Conservation (phyloP, 2,888 invertebrate species). For the Autographa gamma region DNA sequence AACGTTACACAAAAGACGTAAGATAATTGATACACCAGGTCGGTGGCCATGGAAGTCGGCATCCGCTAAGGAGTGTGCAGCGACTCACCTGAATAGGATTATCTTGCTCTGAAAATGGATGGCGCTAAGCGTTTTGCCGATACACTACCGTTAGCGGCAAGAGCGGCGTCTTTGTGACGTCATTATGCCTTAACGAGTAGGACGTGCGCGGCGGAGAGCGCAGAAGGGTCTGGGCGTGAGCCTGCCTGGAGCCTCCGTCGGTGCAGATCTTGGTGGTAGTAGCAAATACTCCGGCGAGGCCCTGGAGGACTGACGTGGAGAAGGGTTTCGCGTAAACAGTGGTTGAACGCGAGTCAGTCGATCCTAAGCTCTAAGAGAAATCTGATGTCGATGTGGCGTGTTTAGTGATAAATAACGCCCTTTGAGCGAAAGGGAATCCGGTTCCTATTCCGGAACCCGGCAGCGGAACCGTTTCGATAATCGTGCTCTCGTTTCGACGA, state of each 20-base stretch:
- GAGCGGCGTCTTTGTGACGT: constrained; percentile 62
- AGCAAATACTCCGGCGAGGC: constrained; percentile 91
- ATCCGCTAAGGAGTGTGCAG: constrained; percentile 74
- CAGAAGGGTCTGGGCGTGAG: constrained; percentile 89
- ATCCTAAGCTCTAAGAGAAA: constrained; percentile 89
- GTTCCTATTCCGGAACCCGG: constrained; percentile 90
- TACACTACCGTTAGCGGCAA: constrained; percentile 83
- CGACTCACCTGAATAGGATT: constrained; percentile 89
- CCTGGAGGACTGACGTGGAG: constrained; percentile 89
- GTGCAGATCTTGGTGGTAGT: constrained; percentile 92
- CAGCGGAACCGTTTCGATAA: constrained; percentile 84
- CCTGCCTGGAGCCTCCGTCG: constrained; percentile 86
- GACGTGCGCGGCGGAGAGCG: constrained; percentile 83
- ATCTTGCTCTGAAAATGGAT: constrained; percentile 89
- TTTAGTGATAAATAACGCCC: constrained; percentile 73
- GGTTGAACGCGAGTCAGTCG: constrained; percentile 89
- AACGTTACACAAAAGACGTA: constrained; percentile 82
- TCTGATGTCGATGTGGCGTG: constrained; percentile 79
- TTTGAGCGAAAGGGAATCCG: constrained; percentile 87
- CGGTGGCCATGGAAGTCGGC: constrained; percentile 49
- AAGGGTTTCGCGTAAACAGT: constrained; percentile 86
- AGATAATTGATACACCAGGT: constrained; percentile 52
- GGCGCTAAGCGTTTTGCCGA: constrained; percentile 86
- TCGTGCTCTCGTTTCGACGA: constrained; percentile 74
- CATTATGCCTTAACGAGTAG: constrained; percentile 90